phyloP scores from a whole-genome alignment of 2,888 invertebrate species.

The Antheraea assamensis region DNA sequence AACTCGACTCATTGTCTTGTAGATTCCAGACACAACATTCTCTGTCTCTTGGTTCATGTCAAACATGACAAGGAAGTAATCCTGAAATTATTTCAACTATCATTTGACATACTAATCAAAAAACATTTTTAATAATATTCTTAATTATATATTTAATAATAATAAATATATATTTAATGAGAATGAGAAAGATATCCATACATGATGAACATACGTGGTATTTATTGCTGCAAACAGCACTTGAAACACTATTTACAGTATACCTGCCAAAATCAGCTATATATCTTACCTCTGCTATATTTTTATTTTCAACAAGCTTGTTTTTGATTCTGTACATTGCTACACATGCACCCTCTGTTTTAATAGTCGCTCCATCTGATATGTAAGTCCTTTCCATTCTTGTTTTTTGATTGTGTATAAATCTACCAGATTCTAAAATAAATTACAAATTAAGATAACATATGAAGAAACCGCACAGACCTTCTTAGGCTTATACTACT shows the following conservation, averaged over 20 bases:
- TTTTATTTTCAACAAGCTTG: constrained; percentile 83
- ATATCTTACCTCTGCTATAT: constrained; percentile 84
- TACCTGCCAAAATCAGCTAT: not conserved
- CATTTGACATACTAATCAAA: not conserved
- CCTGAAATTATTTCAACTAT: constrained; percentile 48
- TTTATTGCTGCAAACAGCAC: not conserved
- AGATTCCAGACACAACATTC: constrained; percentile 73
- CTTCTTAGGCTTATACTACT: no score
- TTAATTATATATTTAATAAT: not conserved
- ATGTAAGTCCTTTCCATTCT: constrained; percentile 83
- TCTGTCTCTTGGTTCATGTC: constrained; percentile 64
- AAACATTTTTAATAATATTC: not conserved
- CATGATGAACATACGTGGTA: not conserved
- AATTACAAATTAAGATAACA: not conserved
- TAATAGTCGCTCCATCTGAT: constrained; percentile 82
- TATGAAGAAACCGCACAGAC: not conserved
- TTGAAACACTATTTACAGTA: not conserved
- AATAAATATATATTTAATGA: not conserved
- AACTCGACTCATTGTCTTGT: constrained; percentile 55
- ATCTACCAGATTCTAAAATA: constrained; percentile 84
- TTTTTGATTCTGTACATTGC: constrained; percentile 86
- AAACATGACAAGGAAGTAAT: constrained; percentile 60
- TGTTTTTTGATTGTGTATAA: constrained; percentile 70
- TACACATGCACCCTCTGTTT: constrained; percentile 85
- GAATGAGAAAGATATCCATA: not conserved